phyloP scores from a whole-genome alignment of 2,113 vertebrate genomes.

The Xerus inauris region DNA sequence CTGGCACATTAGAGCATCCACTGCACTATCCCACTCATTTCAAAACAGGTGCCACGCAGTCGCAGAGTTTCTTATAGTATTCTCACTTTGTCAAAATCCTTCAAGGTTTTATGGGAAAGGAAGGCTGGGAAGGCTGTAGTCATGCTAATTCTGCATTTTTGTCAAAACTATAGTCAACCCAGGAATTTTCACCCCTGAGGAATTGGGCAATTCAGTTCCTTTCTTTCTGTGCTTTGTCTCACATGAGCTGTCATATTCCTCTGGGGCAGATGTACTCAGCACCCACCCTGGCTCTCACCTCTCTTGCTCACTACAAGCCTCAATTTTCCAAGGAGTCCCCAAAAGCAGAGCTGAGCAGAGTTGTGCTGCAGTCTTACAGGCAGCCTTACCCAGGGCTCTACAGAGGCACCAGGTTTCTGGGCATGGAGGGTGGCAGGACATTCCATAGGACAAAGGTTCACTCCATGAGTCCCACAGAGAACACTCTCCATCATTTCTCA shows the following conservation, averaged over 20 bases:
- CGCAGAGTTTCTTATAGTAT: not conserved
- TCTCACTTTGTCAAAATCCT: not conserved
- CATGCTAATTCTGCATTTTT: not conserved
- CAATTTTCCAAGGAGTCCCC: not conserved
- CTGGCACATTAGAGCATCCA: not conserved
- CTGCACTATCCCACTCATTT: not conserved
- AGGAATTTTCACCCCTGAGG: not conserved
- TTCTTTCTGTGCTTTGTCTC: not conserved
- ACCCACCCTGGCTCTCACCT: not conserved
- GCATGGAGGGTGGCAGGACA: not conserved
- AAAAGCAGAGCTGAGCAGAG: not conserved
- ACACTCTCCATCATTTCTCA: not conserved
- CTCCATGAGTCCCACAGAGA: not conserved
- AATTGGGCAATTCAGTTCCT: not conserved
- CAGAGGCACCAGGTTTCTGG: too few species aligned
- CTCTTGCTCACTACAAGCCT: not conserved
- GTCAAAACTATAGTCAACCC: not conserved
- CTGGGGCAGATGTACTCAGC: not conserved
- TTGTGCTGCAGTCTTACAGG: not conserved
- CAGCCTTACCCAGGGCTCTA: not conserved
- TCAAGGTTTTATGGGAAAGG: not conserved
- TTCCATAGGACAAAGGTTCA: not conserved
- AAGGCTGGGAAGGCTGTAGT: not conserved
- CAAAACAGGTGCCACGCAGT: not conserved
- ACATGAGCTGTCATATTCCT: not conserved